Evolutionary conservation across 1,140 invertebrate genomes (phyloP), one percentile per base, ranked within the genome.

Genomic region (Aphis gossypii): DNA sequence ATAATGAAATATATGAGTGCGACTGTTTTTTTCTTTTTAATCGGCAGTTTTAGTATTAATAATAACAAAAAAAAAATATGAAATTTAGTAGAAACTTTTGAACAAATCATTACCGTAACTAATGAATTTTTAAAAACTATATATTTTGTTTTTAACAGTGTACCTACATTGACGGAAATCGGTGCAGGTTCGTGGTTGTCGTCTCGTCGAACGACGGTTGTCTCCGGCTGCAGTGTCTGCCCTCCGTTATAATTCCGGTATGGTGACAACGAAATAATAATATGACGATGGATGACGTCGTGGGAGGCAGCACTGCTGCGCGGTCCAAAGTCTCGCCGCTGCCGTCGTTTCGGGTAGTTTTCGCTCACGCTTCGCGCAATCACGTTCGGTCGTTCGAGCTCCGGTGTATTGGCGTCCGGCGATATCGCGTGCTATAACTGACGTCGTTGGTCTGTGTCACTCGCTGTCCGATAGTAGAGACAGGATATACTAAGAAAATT

Each of bases 261-360:
- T 30, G 41, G 46, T 14, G 46, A 41, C n/a, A 35, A 56, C 88
- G 35, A 56, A 20, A 46, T 25, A 56, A 56, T 76, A 76, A 84
- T 25, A 35, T 41, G 88, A 56, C 48, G 48, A 41, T 48, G 2
- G 8, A 41, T 21, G n/a, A 25, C 48, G 88, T 89, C 91, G 91
- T 83, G 68, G 91, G 91, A 83, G 91, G 91, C 91, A 92, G 60
- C 91, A 92, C 91, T 51, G 91, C n/a, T 23, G 68, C 60, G 68
- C 35, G 38, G 90, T 76, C 41, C 41, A 30, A 46, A 86, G 86
- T 88, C 46, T 30, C n/a, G n/a, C 30, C 18, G 46, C 48, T n/a
- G 87, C 30, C 21, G 44, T 46, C 44, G 76, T 9, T 18, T 92
- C 41, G 46, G 91, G 76, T 82, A 92, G 91, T 92, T 92, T 92